Base-by-base conservation (phyloP, 2,113 vertebrate species). In the Campylomormyrus tamandua region DNA sequence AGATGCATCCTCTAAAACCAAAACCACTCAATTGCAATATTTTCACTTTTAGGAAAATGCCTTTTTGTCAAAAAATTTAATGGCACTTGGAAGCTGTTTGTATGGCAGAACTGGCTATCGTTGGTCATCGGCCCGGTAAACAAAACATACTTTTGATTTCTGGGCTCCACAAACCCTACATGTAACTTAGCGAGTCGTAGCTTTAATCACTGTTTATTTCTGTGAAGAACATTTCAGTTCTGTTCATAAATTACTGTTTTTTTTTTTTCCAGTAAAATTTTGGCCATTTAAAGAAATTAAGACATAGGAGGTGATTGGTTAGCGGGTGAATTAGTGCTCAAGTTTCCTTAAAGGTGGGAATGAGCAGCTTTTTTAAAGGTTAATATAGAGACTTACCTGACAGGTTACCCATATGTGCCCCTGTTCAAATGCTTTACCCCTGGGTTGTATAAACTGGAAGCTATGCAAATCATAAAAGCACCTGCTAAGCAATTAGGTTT, bases 391-490 rank as follows among this genome's bases (percentile, higher is more conserved):
- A 8, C 10, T n/a, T 48, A 1, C 42, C 83, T 48, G 21, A 24
- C 83, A 13, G 83, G 9, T 48, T 13, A 5, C 17, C 45, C 39
- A 46, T 13, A 84, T 84, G 74, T 80, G 74, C 74, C 74, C 74
- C 31, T 8, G 1, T 74, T 6, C 17, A 3, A 80, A 80, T 17
- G 35, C 74, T 39, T 80, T 42, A 80, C 74, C 35, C 70, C 35
- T 19, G 31, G 15, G 35, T 42, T 80, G 83, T 48, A 48, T 84
- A 84, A 48, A 84, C 83, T 84, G 39, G 83, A 84, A 84, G 83
- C 83, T 84, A 84, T 84, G 83, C 83, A 84, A 84, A 84, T 48
- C 39, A 84, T 83, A 48, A 83, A 46, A 83, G 80, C 80, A 46
- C 42, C 39, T 83, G 45, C 21, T n/a, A 83, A 35, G 39, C 24